phyloP scores from a whole-genome alignment of 2,797 vertebrate genomes.

The Rhadinocentrus ornatus region DNA sequence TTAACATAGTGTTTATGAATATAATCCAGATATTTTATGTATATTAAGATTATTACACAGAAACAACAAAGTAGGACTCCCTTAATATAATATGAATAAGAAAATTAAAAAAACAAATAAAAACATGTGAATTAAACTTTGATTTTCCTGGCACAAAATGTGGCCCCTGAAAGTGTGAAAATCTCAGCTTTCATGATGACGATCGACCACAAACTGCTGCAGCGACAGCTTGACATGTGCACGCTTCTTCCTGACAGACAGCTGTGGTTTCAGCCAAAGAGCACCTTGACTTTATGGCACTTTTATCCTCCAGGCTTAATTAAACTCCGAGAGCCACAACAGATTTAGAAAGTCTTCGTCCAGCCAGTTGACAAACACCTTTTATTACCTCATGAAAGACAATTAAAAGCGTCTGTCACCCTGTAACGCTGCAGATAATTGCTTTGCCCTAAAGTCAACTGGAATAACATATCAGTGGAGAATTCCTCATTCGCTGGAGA shows the following conservation, averaged over 20 bases:
- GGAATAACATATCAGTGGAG: conserved; percentile 25
- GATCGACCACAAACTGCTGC: background rate
- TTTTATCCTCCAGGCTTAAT: conserved; percentile 55
- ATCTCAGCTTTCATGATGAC: background rate
- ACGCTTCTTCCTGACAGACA: conserved; percentile 8
- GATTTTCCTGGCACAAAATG: background rate
- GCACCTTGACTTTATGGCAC: conserved; percentile 31
- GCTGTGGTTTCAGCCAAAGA: conserved; percentile 7
- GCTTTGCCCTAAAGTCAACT: conserved; percentile 45
- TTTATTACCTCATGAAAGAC: conserved; percentile 52
- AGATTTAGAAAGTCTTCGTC: conserved; percentile 43
- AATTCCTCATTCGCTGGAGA: conserved; percentile 37
- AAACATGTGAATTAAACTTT: background rate
- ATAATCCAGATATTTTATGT: background rate
- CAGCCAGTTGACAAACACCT: conserved; percentile 54
- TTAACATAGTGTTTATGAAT: too few relatives aligned
- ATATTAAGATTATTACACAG: background rate
- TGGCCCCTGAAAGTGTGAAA: background rate
- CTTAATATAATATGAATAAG: background rate
- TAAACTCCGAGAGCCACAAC: conserved; percentile 38
- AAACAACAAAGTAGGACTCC: background rate
- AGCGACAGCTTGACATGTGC: background rate
- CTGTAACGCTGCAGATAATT: conserved; percentile 52
- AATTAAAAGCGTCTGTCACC: conserved; percentile 58
- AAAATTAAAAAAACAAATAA: background rate